Conservation (phyloP, 2,888 invertebrate species). For the Phlogophora meticulosa region DNA sequence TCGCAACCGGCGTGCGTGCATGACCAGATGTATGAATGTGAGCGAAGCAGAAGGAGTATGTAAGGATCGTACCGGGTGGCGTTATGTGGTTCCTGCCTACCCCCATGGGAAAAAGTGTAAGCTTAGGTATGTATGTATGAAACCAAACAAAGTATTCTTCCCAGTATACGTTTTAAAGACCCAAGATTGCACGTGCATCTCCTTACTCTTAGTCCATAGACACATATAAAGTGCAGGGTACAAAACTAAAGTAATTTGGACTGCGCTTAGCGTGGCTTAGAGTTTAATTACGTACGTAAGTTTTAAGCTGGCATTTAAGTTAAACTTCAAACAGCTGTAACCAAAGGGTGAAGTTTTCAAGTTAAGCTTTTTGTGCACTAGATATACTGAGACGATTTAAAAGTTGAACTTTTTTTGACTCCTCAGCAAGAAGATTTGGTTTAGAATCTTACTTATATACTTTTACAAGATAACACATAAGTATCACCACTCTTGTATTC, state of each 20-base stretch:
- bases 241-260: conserved; percentile 49
- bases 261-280: conserved; percentile 16
- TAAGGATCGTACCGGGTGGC: too few relatives aligned
- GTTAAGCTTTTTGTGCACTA: background rate
- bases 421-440: background rate
- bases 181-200: background rate
- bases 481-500: too few relatives aligned
- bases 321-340: conserved; percentile 17
- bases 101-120: too few relatives aligned
- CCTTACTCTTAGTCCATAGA: background rate
- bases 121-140: background rate
- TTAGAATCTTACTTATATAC: background rate
- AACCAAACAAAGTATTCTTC: background rate
- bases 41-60: too few relatives aligned
- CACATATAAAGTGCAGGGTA: conserved; percentile 20
- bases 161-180: background rate
- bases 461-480: too few relatives aligned
- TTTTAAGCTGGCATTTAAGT: conserved; percentile 18
- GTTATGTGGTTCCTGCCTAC: too few relatives aligned
- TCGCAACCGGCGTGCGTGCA: too few relatives aligned
- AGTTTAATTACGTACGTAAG: conserved; percentile 33
- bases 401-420: too few relatives aligned
- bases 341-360: conserved; percentile 13
- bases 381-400: background rate
- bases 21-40: too few relatives aligned